Evolutionary conservation across 2,113 vertebrate species (phyloP).

Genomic region (Melozone crissalis): DNA sequence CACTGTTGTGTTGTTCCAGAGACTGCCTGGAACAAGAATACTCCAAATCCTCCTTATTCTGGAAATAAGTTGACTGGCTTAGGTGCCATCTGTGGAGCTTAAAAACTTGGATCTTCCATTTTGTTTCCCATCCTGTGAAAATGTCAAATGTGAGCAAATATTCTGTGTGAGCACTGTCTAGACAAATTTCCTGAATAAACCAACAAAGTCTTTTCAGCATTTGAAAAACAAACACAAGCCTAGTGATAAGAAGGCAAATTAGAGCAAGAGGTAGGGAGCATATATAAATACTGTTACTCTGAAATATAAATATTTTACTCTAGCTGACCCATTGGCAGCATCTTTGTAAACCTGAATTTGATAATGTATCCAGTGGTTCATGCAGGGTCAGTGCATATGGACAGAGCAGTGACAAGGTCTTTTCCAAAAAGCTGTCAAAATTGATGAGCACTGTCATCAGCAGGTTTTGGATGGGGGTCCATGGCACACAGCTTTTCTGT

Average conservation of each 20-base stretch:
- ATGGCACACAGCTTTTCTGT: neutral
- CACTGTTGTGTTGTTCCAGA: neutral
- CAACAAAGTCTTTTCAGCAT: neutral
- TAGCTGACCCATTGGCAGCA: neutral
- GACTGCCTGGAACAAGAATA: neutral
- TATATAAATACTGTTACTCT: neutral
- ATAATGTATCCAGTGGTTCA: neutral
- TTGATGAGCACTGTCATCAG: neutral
- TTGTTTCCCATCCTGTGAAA: neutral
- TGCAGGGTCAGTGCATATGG: neutral
- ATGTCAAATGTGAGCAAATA: conserved; percentile 28
- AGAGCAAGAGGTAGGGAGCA: neutral
- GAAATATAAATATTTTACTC: neutral
- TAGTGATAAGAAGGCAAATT: neutral
- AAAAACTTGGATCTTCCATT: neutral
- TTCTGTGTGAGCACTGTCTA: neutral
- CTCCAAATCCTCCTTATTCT: neutral
- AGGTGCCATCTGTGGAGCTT: neutral
- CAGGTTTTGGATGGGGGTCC: neutral
- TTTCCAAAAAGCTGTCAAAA: neutral
- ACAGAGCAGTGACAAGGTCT: neutral
- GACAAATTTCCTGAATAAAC: neutral
- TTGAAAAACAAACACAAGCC: neutral
- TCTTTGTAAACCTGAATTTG: neutral
- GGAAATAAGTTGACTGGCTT: neutral